These are phyloP conservation scores for Geococcyx californianus DNA, from an alignment of 2,113 vertebrate genomes.

Conservation along the genomic window DNA sequence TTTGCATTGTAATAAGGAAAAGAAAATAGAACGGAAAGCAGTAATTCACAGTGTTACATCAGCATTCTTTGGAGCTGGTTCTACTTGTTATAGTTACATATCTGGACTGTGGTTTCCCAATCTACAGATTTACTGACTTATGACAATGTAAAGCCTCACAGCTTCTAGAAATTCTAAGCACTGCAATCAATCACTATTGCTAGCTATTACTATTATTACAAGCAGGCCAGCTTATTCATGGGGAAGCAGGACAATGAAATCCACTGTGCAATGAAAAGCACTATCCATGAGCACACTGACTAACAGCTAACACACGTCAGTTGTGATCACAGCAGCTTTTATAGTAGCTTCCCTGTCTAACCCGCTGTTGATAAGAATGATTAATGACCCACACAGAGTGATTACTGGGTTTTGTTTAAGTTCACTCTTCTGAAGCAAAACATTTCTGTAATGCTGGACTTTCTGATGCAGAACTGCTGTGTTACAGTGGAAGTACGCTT, in stretches of 20 bases:
- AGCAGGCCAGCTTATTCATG: neutral
- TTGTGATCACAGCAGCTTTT: neutral
- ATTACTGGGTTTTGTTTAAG: neutral
- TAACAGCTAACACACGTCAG: neutral
- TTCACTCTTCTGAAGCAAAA: neutral
- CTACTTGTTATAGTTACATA: neutral
- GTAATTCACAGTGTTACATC: neutral
- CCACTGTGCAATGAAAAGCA: neutral
- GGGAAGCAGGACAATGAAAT: neutral
- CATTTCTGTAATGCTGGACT: neutral
- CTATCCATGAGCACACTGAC: neutral
- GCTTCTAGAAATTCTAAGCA: neutral
- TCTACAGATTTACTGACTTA: neutral
- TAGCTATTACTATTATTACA: too few species aligned
- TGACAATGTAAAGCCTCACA: neutral
- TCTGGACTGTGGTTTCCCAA: neutral
- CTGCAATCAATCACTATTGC: neutral
- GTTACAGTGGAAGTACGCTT: neutral
- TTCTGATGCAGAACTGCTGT: neutral
- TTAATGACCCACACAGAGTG: accelerated
- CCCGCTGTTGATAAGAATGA: neutral
- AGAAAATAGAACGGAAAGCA: neutral
- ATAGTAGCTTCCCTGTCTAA: neutral
- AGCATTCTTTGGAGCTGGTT: neutral
- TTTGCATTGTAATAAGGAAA: neutral